Evolutionary conservation across 2,797 vertebrate species (phyloP), one percentile per base, ranked within the genome.

Genomic region (Coluber constrictor): DNA sequence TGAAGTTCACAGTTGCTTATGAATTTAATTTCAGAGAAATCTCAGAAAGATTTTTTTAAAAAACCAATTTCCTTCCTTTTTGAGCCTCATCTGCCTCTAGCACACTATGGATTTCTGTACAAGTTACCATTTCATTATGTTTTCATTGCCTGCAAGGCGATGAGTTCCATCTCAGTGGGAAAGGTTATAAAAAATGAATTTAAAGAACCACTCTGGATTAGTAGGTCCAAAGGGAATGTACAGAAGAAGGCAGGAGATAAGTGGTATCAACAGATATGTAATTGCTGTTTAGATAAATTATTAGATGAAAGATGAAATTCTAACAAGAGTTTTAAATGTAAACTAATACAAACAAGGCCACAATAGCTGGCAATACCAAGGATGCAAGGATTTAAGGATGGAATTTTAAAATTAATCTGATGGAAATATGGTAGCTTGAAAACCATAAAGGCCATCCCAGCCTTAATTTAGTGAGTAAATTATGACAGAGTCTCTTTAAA

Each of bases 61-160:
- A 11, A 90, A 18, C 51, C 89, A 37, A 27, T 90, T 90, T 90
- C 63, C 29, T 29, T 90, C 27, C 7, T 29, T 51, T 55, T 92
- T 63, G 57, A 86, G 59, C 47, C 16, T 87, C 60, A n/a, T 57
- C 29, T 87, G 54, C 61, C 55, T 87, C 66, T 20, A 90, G 90
- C 74, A 83, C 20, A 23, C 12, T 88, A 47, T 37, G 29, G 63
- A 63, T 60, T 61, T 87, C 63, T 74, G 37, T 56, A 60, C 43
- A 88, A 70, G 29, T 25, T 88, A 27, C 23, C 51, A 43, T 55
- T 90, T 87, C 37, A 90, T 93, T 93, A 90, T 70, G 51, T 87
- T 93, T 83, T 90, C 59, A 90, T 32, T 29, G n/a, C 13, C 74
- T 86, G 56, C n/a, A 61, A 27, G 60, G 79, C 3, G 20, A 87